Percentiles rank a stretch among this genome's conserved stretches.
Conservation (phyloP, 2,113 vertebrate species). For the Mustela nigripes region DNA sequence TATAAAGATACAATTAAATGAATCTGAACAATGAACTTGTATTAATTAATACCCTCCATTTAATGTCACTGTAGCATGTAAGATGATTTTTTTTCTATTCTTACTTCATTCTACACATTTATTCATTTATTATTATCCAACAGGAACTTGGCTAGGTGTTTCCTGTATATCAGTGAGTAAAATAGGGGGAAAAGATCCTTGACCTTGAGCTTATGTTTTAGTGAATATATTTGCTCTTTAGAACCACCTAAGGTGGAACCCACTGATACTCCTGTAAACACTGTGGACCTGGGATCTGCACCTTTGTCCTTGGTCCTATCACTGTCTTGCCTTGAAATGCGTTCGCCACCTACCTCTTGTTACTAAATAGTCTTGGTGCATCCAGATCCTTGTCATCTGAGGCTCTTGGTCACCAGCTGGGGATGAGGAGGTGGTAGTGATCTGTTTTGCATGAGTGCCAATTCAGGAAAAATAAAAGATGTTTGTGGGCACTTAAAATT, state of each 20-base stretch:
- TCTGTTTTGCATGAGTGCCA: not conserved
- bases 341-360: not conserved
- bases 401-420: not conserved
- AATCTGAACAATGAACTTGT: constrained; percentile 38
- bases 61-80: not conserved
- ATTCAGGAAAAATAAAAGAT: constrained; percentile 48
- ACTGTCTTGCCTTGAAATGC: not conserved
- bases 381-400: not conserved
- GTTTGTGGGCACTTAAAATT: constrained; percentile 5
- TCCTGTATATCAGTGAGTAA: not conserved
- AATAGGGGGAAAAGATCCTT: not conserved
- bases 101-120: not conserved
- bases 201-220: not conserved
- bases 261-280: fast-evolving
- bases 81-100: not conserved
- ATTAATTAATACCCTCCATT: constrained; percentile 9
- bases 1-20: constrained; percentile 25
- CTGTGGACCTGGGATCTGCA: not conserved
- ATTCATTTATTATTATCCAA: too few species aligned
- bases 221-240: constrained; percentile 22
- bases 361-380: not conserved
- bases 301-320: not conserved
- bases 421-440: not conserved
- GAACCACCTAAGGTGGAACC: not conserved
- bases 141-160: not conserved